A percentile compares a stretch with the other conserved stretches of the same genome.
Evolutionary conservation across 2,113 vertebrate genomes (phyloP).

Genomic region (Caranx ignobilis): DNA sequence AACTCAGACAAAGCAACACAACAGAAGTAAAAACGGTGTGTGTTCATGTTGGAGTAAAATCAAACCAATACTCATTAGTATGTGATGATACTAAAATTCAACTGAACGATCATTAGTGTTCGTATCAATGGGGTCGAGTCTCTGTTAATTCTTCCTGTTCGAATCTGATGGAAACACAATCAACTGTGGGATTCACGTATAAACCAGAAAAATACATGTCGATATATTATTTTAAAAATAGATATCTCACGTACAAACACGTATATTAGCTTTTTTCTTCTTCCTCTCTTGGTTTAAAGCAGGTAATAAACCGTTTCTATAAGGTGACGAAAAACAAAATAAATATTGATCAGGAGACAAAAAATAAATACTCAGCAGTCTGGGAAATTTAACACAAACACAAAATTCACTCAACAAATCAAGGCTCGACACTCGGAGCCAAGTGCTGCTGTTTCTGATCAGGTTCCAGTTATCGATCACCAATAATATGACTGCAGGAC

Average conservation of each 20-base stretch:
- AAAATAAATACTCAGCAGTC: constrained; percentile 5
- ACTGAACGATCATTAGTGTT: not conserved
- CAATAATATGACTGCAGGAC: too few species aligned
- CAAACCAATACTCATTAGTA: not conserved
- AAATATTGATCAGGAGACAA: constrained; percentile 22
- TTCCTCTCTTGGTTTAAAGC: constrained; percentile 9
- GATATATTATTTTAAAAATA: constrained; percentile 24
- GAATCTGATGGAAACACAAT: not conserved
- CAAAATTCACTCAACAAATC: not conserved
- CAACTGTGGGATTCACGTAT: not conserved
- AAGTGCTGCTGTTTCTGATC: not conserved
- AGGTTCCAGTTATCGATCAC: not conserved
- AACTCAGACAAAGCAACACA: not conserved
- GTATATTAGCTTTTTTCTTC: not conserved
- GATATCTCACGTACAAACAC: constrained; percentile 12
- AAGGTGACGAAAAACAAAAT: constrained; percentile 1
- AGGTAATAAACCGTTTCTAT: constrained; percentile 11
- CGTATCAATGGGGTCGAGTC: not conserved
- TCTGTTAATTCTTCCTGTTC: not conserved
- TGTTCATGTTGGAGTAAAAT: not conserved
- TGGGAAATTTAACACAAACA: not conserved
- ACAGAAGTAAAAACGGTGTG: not conserved
- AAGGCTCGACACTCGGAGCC: not conserved
- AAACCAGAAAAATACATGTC: not conserved
- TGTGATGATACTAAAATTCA: not conserved